Evolutionary conservation across 2,113 vertebrate genomes (phyloP), one percentile per base, ranked within the genome.

Genomic region (Brachyhypopomus occidentalis): DNA sequence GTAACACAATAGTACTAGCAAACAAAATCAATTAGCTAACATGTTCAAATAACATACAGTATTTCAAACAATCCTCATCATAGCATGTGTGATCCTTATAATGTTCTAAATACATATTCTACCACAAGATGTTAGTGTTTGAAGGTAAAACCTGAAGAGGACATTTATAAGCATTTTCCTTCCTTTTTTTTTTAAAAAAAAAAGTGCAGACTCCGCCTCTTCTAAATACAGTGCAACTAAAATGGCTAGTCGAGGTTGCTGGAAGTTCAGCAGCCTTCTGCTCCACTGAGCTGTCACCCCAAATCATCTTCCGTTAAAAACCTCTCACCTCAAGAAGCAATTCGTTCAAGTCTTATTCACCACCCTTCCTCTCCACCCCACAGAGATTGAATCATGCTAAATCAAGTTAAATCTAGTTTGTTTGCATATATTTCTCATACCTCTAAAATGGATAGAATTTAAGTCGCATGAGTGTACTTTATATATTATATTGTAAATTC

Each of bases 371-470:
- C 45, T 86, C 81, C 75, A 84, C 84, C 82, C 66, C 77, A 73
- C 77, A 58, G 41, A 75, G 52, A 66, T 82, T 83, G 86, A 83
- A 87, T 90, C 89, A 91, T 91, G 90, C 91, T 90, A 83, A 82
- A 87, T 56, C 85, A 88, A 86, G 58, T 60, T 81, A 70, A n/a
- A 48, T 81, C 76, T 34, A 66, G 41, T 84, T 75, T 74, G 83
- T 88, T 79, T 84, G 85, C 86, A 89, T 89, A 88, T 89, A 25
- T 86, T 83, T 84, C 69, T 88, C 74, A 76, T 83, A 88, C 60
- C 79, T 85, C 77, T 69, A 84, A 81, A 81, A 81, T 80, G 12
- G 75, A 69, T 85, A 85, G 63, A 77, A 78, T 83, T 70, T 76
- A 84, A 79, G 83, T 89, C 84, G 88, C 80, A 83, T 62, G 70